Base-by-base conservation (phyloP, 2,113 vertebrate genomes). In the Protobothrops flavoviridis region DNA sequence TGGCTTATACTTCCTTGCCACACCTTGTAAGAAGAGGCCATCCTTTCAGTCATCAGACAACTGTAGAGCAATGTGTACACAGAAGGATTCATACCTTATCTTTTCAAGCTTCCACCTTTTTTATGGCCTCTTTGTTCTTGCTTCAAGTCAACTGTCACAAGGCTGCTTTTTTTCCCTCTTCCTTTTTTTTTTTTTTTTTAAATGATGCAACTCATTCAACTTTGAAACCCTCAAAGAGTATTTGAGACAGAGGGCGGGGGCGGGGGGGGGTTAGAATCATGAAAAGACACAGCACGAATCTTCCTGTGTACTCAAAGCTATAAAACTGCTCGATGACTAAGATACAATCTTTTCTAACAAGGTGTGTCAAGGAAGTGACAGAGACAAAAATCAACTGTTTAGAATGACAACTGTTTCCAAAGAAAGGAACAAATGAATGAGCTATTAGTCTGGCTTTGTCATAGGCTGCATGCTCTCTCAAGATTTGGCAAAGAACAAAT, bases 51-150 rank as follows among this genome's bases (percentile, higher is more conserved):
- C 97, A 96, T 96, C 96, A 96, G 96, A 96, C 96, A 97, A 96
- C 96, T 96, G 94, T 94, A 94, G 69, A 93, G 95, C 94, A 97
- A 91, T 97, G 96, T 97, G 94, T 95, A 96, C 96, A 97, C 95
- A 96, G 97, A 97, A 97, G 97, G 97, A 97, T 97, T 97, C 96
- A 95, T 95, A 97, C 95, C 98, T 98, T 98, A 98, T 98, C 98
- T 98, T 94, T 95, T 90, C 96, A 95, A 94, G 96, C 96, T 96
- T 97, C 97, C 97, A 97, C 96, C 97, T 97, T 95, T 95, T 98
- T 97, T 97, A 98, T 97, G 95, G 97, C 90, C 91, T 94, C 97
- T 98, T 98, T 98, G 97, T 98, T 98, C 98, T 97, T 96, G 95
- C 94, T 97, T 97, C 97, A 97, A 97, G 95, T 96, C 96, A 97